Conservation (phyloP, 1,140 invertebrate species). For the Acarapis woodi region DNA sequence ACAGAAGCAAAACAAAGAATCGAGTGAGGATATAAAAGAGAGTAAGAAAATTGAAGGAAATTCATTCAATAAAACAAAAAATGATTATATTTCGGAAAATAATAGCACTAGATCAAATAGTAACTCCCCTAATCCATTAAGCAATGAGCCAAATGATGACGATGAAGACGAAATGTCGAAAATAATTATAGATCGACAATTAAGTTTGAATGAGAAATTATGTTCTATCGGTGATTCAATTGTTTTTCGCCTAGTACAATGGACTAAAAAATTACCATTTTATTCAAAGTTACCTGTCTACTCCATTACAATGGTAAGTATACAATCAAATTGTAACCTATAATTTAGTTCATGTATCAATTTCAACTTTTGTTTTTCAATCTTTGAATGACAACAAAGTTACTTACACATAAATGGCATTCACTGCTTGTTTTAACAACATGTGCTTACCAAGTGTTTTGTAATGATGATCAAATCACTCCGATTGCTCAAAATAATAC, state of each 20-base stretch:
- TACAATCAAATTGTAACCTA: neutral
- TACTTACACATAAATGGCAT: conserved; percentile 91
- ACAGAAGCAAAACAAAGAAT: too few relatives aligned
- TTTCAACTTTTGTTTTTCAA: neutral
- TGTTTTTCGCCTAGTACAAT: conserved; percentile 84
- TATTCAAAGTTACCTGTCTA: conserved; percentile 78
- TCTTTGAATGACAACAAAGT: conserved; percentile 28
- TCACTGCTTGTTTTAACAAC: conserved; percentile 75
- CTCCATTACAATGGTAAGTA: conserved; percentile 20
- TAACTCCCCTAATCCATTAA: too few relatives aligned
- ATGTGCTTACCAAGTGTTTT: conserved; percentile 68
- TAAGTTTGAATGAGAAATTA: conserved; percentile 1
- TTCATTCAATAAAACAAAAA: too few relatives aligned
- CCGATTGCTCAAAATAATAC: too few relatives aligned
- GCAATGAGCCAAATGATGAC: neutral
- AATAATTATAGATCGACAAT: too few relatives aligned
- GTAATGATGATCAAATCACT: too few relatives aligned
- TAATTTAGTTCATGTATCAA: neutral
- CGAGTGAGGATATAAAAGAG: too few relatives aligned
- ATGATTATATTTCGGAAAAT: too few relatives aligned
- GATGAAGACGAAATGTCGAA: neutral
- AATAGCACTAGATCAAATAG: too few relatives aligned
- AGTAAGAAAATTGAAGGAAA: too few relatives aligned
- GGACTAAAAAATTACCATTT: conserved; percentile 89
- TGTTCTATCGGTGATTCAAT: conserved; percentile 84